These are phyloP conservation scores for Nematolebias whitei DNA, from an alignment of 2,113 vertebrate species.

Conservation along the genomic window DNA sequence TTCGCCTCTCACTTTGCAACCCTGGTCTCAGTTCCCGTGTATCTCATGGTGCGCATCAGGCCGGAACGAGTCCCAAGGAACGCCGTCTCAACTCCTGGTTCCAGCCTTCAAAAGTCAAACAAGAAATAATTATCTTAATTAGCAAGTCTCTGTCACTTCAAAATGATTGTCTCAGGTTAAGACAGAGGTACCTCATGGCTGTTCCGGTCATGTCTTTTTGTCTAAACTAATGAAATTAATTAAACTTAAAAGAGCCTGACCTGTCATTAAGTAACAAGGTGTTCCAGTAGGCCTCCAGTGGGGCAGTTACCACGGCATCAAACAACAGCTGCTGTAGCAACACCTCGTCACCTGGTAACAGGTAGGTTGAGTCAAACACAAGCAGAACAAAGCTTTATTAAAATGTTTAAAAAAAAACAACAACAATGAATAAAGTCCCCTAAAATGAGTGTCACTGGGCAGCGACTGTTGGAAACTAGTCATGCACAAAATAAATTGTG, in stretches of 20 bases:
- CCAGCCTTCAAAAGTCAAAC: slow-evolving; percentile 58
- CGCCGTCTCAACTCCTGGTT: slow-evolving; percentile 83
- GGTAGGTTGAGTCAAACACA: not conserved
- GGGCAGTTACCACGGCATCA: slow-evolving; percentile 93
- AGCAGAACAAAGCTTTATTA: not conserved
- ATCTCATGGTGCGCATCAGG: slow-evolving; percentile 84
- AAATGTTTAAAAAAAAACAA: too few species aligned
- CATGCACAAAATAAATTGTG: too few species aligned
- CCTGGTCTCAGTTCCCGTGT: slow-evolving; percentile 85
- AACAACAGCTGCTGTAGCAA: slow-evolving; percentile 89
- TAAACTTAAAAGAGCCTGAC: slow-evolving; percentile 24
- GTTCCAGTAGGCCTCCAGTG: slow-evolving; percentile 96
- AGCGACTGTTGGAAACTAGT: too few species aligned
- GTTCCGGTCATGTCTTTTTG: not conserved
- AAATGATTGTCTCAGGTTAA: not conserved
- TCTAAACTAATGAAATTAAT: not conserved
- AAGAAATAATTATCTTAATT: not conserved
- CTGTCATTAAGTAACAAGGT: slow-evolving; percentile 85
- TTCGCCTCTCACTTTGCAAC: slow-evolving; percentile 84
- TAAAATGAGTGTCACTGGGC: not conserved
- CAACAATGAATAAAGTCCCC: too few species aligned
- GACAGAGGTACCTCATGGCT: not conserved
- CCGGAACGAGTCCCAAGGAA: slow-evolving; percentile 93
- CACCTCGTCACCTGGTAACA: slow-evolving; percentile 87
- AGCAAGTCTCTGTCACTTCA: not conserved